Evolutionary conservation across 2,113 vertebrate species (phyloP), one percentile per base, ranked within the genome.

Genomic region (Podarcis raffonei): DNA sequence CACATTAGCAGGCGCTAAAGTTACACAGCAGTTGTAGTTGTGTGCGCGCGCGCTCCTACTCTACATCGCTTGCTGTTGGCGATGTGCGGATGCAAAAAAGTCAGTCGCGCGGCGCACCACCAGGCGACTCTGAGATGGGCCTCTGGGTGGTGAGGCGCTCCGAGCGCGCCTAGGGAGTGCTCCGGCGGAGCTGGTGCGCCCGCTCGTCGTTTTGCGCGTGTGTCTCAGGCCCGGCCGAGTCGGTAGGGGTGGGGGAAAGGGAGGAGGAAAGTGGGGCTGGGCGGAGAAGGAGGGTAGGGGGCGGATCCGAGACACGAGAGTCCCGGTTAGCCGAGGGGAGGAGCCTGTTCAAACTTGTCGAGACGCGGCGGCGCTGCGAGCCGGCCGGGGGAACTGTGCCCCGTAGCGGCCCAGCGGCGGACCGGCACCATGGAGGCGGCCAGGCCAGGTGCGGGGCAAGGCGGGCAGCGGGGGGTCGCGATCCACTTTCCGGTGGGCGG

Each of bases 381-480:
- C 35, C 53, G 68, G 84, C 76, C 78, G 5, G 88, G 22, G 39
- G 37, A 68, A 16, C 32, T 42, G 82, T 4, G 32, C 35, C 53
- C 48, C 53, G 1, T 65, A 59, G 75, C 62, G n/a, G 88, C 76
- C 27, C 59, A 68, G 22, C 71, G 9, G 81, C 22, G 83, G 57
- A 23, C 2, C 6, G 30, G 78, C 89, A 81, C 39, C 71, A 89
- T 89, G 89, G 89, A 86, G 79, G 84, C 69, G 71, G 78, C 78
- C 69, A 65, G 57, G 77, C 68, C 27, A 89, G 88, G 88, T 89
- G 69, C 23, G 83, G 30, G 68, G 37, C 69, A 2, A 22, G 20
- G 2, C 3, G 2, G 74, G 11, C 32, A 25, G 48, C 8, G n/a
- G 20, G 27, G 12, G 57, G 62, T n/a, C 74, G 15, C 71, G 59